Conservation (phyloP, 2,888 invertebrate species). For the Acanthacorydalis orientalis region DNA sequence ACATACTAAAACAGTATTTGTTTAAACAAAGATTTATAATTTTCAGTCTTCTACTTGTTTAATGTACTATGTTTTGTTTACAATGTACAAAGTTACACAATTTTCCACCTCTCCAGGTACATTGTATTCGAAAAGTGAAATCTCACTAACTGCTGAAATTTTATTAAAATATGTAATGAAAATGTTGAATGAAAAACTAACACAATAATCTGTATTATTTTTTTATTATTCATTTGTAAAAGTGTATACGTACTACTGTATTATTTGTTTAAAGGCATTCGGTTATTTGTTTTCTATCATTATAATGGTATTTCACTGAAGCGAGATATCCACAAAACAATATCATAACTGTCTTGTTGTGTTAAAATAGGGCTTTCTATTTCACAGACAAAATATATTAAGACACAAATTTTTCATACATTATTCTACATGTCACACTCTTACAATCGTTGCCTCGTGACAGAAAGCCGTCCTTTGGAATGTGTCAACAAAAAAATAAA, state of each 20-base stretch:
- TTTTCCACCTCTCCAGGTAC: too few relatives aligned
- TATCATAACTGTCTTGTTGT: neutral
- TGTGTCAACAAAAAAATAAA: neutral
- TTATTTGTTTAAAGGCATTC: constrained; percentile 28
- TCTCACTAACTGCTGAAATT: too few relatives aligned
- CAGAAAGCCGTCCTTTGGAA: neutral
- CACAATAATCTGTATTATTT: constrained; percentile 2
- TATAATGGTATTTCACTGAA: constrained; percentile 8
- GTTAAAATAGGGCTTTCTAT: neutral
- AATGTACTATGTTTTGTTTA: too few relatives aligned
- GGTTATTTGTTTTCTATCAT: constrained; percentile 25
- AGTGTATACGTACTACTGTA: constrained; percentile 29
- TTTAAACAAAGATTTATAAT: too few relatives aligned
- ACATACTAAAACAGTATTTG: too few relatives aligned
- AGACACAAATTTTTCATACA: neutral
- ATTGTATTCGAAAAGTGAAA: too few relatives aligned
- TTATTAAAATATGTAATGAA: too few relatives aligned
- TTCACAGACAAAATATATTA: neutral
- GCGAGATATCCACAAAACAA: too few relatives aligned
- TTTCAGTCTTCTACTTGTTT: too few relatives aligned
- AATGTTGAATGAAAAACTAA: neutral
- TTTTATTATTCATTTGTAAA: constrained; percentile 19
- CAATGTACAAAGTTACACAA: too few relatives aligned
- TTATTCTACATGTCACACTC: neutral
- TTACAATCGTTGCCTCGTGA: too few relatives aligned